Percentiles rank a stretch among this genome's conserved stretches.
These are phyloP conservation scores for Gastracanthus pulcherrimus DNA, from an alignment of 2,888 invertebrate species.

Conservation along the genomic window DNA sequence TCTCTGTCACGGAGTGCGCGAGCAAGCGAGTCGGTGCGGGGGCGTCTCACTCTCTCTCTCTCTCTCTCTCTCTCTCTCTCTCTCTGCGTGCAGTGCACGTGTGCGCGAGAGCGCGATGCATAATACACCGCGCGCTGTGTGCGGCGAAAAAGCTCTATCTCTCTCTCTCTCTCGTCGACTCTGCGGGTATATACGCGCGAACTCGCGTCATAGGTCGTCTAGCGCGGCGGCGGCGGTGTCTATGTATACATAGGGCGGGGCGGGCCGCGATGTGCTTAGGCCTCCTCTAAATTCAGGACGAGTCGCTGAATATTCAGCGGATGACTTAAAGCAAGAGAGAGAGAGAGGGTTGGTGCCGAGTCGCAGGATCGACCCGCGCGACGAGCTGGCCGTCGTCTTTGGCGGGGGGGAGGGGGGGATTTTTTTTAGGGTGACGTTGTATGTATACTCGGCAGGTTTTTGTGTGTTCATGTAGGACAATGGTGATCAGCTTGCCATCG, in stretches of 20 bases:
- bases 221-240: background rate
- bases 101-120: conserved; percentile 27
- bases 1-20: conserved; percentile 34
- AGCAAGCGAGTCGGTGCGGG: too few species aligned
- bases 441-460: too few species aligned
- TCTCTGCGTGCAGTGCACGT: background rate
- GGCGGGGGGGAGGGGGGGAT: too few species aligned
- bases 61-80: background rate
- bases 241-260: background rate
- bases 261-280: too few species aligned
- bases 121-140: conserved; percentile 16
- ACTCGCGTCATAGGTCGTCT: background rate
- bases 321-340: too few species aligned
- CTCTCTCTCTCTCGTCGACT: too few species aligned
- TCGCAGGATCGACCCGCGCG: background rate
- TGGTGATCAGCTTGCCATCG: too few species aligned
- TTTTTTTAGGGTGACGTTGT: background rate
- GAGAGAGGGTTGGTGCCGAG: background rate
- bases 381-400: background rate
- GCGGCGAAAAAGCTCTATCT: conserved; percentile 11
- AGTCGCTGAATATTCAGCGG: conserved; percentile 37
- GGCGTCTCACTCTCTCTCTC: background rate
- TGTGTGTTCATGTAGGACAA: too few species aligned
- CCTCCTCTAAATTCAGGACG: conserved; percentile 46
- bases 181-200: too few species aligned